phyloP scores from a whole-genome alignment of 2,113 vertebrate species.

The Ramphastos sulfuratus region DNA sequence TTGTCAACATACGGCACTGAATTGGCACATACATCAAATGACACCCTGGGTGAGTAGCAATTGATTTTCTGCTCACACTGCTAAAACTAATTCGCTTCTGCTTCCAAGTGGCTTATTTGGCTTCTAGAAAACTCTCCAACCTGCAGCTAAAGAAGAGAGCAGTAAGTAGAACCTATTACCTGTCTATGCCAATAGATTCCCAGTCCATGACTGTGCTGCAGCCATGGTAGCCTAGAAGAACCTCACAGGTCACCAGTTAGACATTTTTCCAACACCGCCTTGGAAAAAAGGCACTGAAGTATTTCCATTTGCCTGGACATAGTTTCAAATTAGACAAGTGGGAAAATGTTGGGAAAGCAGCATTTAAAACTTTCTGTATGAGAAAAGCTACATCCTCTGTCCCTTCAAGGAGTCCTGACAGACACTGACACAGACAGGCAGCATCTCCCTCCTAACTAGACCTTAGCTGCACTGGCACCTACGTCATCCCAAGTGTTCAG shows the following conservation, averaged over 20 bases:
- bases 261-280: not conserved
- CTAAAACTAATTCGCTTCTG: not conserved
- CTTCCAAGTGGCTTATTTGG: not conserved
- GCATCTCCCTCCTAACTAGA: not conserved
- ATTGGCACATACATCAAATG: not conserved
- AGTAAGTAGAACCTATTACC: not conserved
- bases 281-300: not conserved
- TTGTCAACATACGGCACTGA: accelerated
- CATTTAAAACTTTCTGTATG: accelerated
- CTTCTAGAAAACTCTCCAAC: not conserved
- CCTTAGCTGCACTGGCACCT: not conserved
- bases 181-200: accelerated
- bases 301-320: not conserved
- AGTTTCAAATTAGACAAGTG: not conserved
- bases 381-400: not conserved
- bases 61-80: not conserved
- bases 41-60: not conserved
- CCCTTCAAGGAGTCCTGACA: not conserved
- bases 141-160: not conserved
- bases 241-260: not conserved
- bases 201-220: not conserved
- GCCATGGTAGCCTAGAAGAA: not conserved
- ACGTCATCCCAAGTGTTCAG: not conserved
- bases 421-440: not conserved
- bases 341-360: not conserved